Evolutionary conservation across 2,797 vertebrate species (phyloP).

Genomic region (Etheostoma perlongum): DNA sequence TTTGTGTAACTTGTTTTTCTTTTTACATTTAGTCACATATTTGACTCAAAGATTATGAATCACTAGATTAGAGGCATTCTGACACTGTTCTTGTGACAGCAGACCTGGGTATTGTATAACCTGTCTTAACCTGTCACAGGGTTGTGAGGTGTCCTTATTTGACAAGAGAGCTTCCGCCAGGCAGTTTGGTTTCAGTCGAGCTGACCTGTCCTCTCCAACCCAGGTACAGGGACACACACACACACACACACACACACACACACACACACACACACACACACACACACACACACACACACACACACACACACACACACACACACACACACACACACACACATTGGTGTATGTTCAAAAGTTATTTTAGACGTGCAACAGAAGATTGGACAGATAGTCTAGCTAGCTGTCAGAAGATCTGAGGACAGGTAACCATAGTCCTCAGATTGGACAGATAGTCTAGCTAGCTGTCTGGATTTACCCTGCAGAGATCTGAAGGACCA

Average conservation of each 20-base stretch:
- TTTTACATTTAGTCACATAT: background rate
- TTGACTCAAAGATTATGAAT: background rate
- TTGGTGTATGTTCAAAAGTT: too few species aligned
- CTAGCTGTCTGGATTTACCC: too few species aligned
- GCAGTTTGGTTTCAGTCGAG: slow-evolving; percentile 77
- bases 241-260: background rate
- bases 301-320: too few species aligned
- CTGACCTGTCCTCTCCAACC: slow-evolving; percentile 83
- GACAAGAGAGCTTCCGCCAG: slow-evolving; percentile 80
- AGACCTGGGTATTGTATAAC: background rate
- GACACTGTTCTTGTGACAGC: background rate
- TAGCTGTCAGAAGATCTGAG: too few species aligned
- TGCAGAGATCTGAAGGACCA: too few species aligned
- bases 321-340: too few species aligned
- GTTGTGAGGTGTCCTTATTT: slow-evolving; percentile 77
- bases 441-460: too few species aligned
- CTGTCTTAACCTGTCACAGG: slow-evolving; percentile 55
- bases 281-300: too few species aligned
- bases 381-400: too few species aligned
- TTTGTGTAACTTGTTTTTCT: background rate
- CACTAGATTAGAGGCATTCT: background rate
- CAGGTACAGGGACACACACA: slow-evolving; percentile 69
- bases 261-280: background rate
- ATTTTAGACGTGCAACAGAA: too few species aligned
- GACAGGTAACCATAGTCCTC: too few species aligned